Evolutionary conservation across 1,140 invertebrate species (phyloP).

Genomic region (Zophobas morio): DNA sequence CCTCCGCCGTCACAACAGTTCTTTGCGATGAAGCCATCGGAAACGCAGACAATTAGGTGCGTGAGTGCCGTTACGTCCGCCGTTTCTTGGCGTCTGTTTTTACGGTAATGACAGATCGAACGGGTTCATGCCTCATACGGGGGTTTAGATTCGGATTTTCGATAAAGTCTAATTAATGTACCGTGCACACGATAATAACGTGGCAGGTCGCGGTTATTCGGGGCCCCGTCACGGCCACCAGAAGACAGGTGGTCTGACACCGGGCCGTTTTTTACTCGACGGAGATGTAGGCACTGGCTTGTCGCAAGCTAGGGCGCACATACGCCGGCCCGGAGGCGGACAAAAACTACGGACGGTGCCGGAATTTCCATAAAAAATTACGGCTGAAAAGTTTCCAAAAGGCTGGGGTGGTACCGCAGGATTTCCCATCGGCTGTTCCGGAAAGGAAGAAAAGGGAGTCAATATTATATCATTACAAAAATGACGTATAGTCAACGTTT

Average conservation of each 20-base stretch:
- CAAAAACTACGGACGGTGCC: background rate
- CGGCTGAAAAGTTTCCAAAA: too few relatives aligned
- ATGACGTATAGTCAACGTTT: too few relatives aligned
- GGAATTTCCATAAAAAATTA: too few relatives aligned
- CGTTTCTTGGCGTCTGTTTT: constrained; percentile 28
- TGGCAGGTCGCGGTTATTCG: constrained; percentile 38
- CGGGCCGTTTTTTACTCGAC: constrained; percentile 27
- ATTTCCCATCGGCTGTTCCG: too few relatives aligned
- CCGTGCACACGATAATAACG: constrained; percentile 39
- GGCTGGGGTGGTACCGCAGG: too few relatives aligned
- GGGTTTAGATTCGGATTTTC: constrained; percentile 41
- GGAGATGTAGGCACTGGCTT: background rate
- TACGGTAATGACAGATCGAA: constrained; percentile 50
- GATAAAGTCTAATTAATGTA: constrained; percentile 51
- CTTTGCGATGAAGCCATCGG: background rate
- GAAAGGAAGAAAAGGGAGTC: too few relatives aligned
- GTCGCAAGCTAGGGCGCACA: background rate
- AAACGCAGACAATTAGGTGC: constrained; percentile 24
- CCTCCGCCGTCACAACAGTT: background rate
- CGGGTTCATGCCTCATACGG: background rate
- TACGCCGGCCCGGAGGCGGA: constrained; percentile 1
- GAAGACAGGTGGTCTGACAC: constrained; percentile 42
- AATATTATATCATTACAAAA: too few relatives aligned
- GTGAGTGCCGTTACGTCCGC: background rate
- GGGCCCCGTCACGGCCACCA: constrained; percentile 34